phyloP scores from a whole-genome alignment of 2,113 vertebrate species.

The Microtus oregoni region DNA sequence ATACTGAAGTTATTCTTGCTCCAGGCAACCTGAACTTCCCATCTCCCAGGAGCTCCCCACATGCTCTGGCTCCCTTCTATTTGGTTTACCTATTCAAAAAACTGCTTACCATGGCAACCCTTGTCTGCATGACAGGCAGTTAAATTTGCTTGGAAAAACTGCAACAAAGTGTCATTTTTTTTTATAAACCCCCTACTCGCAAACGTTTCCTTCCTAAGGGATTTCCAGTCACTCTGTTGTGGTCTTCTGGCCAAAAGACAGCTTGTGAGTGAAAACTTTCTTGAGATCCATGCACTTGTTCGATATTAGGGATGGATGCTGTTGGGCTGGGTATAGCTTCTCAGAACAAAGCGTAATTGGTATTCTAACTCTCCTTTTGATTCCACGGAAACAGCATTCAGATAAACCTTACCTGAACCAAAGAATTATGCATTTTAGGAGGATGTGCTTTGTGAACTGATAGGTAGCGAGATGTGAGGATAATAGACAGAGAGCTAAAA shows the following conservation, averaged over 20 bases:
- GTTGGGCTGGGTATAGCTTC: conserved; percentile 1
- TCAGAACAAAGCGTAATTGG: conserved; percentile 64
- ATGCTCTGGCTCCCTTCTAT: conserved; percentile 56
- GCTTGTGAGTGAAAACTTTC: conserved; percentile 68
- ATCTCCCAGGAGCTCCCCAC: conserved; percentile 52
- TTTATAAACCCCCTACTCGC: conserved; percentile 39
- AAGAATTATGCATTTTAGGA: conserved; percentile 48
- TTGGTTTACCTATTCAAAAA: conserved; percentile 74
- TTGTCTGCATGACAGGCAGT: conserved; percentile 75
- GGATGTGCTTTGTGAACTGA: background rate
- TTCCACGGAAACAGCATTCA: conserved; percentile 21
- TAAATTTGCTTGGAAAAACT: conserved; percentile 79
- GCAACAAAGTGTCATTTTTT: conserved; percentile 58
- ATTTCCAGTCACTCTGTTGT: conserved; percentile 55
- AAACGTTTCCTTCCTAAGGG: conserved; percentile 65
- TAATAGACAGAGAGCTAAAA: conserved; percentile 27
- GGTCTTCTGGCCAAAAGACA: conserved; percentile 58
- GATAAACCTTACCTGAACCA: conserved; percentile 37
- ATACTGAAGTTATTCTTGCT: conserved; percentile 56
- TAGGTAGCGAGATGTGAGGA: background rate
- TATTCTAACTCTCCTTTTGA: conserved; percentile 59
- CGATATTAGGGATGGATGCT: background rate
- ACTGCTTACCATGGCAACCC: conserved; percentile 79
- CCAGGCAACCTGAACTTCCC: conserved; percentile 53
- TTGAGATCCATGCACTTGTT: conserved; percentile 51